These are phyloP conservation scores for Australoheros facetus DNA, from an alignment of 2,797 vertebrate species.

Conservation along the genomic window DNA sequence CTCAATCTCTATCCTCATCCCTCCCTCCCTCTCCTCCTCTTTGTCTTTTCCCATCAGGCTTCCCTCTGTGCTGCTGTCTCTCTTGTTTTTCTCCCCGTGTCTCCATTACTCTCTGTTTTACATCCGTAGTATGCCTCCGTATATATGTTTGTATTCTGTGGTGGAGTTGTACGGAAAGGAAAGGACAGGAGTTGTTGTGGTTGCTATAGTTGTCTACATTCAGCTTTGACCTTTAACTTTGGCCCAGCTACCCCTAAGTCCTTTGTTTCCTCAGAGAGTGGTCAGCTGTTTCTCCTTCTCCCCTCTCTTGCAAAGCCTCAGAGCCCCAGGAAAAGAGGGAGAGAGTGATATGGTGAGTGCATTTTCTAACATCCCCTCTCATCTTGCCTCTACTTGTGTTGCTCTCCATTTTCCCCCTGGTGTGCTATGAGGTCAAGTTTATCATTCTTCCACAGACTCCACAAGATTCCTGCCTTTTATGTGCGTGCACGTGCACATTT, in stretches of 20 bases:
- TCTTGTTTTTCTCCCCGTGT: constrained; percentile 61
- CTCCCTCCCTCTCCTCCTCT: constrained; percentile 44
- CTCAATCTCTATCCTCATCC: constrained; percentile 37
- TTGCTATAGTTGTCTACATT: constrained; percentile 19
- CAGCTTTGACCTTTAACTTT: constrained; percentile 16
- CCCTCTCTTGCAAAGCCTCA: constrained; percentile 47
- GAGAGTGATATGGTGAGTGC: constrained; percentile 53
- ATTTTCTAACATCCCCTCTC: constrained; percentile 51
- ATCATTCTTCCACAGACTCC: constrained; percentile 40
- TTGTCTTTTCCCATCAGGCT: constrained; percentile 70
- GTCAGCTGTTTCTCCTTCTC: constrained; percentile 37
- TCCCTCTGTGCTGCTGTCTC: constrained; percentile 58
- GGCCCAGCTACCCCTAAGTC: constrained; percentile 20
- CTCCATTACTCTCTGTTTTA: constrained; percentile 65
- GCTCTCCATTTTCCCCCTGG: constrained; percentile 39
- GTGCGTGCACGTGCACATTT: background rate
- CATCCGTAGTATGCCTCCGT: constrained; percentile 41
- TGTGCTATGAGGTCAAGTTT: constrained; percentile 53
- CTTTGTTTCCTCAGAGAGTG: constrained; percentile 49
- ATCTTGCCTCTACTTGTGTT: constrained; percentile 51
- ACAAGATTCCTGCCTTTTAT: constrained; percentile 16
- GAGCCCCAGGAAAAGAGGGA: constrained; percentile 52
- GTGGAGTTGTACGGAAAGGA: constrained; percentile 19
- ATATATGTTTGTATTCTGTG: constrained; percentile 27
- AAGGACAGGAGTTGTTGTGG: constrained; percentile 18